Evolutionary conservation across 1,140 invertebrate species (phyloP), one percentile per base, ranked within the genome.

Genomic region (Latrodectus geometricus): DNA sequence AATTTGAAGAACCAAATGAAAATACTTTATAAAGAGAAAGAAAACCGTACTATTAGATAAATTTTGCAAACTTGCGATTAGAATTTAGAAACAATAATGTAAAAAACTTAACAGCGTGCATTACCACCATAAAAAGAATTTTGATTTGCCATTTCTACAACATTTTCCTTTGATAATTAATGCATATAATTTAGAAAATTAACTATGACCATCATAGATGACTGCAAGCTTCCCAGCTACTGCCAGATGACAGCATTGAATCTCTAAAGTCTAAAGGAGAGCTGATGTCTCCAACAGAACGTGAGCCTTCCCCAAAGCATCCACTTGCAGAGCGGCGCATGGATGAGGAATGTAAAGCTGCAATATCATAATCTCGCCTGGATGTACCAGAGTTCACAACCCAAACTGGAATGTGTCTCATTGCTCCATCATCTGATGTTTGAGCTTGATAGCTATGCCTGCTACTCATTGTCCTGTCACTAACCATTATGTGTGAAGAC

Each of bases 251-350:
- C n/a, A 86, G 65, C 75, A 86, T 74, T n/a, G 83, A 86, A 86
- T 86, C 83, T 86, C 83, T 86, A 50, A 86, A 86, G 83, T 86
- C 83, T 72, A 86, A 61, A 23, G 83, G 83, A 50, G 83, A 86
- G 15, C 74, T 86, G 35, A 86, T 72, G 49, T 86, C 83, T 17
- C 83, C 83, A 15, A 78, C 83, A 11, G 83, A 86, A 21, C 83
- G 74, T 7, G 83, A 86, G n/a, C 52, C 70, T 50, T 86, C 75
- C 17, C 83, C 83, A 9, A 86, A 49, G 50, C 75, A 76, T 23
- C 82, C 82, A 54, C 66, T 54, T n/a, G 73, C 74, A 9, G 75
- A 75, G 11, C 73, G 74, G n/a, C 83, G 83, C 17, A 86, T 69
- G 17, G 70, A 9, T 9, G 81, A 66, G 48, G 70, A 75, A 82